Evolutionary conservation across 2,888 invertebrate species (phyloP).

Genomic region (Craniophora ligustri): DNA sequence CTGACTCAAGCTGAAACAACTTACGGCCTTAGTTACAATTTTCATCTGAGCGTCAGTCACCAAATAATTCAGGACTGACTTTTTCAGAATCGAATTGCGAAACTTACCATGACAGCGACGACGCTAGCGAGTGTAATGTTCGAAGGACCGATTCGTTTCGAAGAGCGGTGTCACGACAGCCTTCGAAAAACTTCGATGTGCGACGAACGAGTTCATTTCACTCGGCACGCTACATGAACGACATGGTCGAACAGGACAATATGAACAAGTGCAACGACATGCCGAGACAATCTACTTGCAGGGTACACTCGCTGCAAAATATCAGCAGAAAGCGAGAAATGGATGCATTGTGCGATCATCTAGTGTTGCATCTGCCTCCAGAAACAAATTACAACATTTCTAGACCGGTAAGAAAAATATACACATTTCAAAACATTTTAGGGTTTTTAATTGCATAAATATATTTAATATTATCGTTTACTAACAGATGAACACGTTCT

Average conservation of each 20-base stretch:
- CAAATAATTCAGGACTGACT: not conserved
- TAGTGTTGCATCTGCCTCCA: slow-evolving; percentile 79
- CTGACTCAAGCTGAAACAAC: no score
- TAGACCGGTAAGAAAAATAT: slow-evolving; percentile 70
- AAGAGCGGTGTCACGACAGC: slow-evolving; percentile 72
- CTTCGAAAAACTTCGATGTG: slow-evolving; percentile 77
- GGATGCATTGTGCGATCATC: slow-evolving; percentile 79
- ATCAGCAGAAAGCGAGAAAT: slow-evolving; percentile 77
- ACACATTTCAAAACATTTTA: no score
- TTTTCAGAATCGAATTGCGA: slow-evolving; percentile 82
- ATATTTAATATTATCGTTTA: not conserved
- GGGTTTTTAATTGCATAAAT: no score
- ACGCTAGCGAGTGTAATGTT: slow-evolving; percentile 81
- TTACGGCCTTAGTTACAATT: no score
- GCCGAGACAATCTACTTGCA: slow-evolving; percentile 70
- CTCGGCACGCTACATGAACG: slow-evolving; percentile 76
- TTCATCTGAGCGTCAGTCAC: no score
- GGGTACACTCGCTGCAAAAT: slow-evolving; percentile 83
- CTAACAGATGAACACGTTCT: slow-evolving; percentile 83
- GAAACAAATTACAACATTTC: slow-evolving; percentile 78
- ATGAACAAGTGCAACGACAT: slow-evolving; percentile 63
- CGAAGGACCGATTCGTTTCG: slow-evolving; percentile 81
- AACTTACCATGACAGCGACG: slow-evolving; percentile 82
- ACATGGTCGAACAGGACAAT: slow-evolving; percentile 64
- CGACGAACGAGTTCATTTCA: slow-evolving; percentile 80